Evolutionary conservation across 30 jellyfish, hydroid and myxozoan species (phyloP), one percentile per base, ranked within the genome.

Genomic region (Turritopsis dohrnii): DNA sequence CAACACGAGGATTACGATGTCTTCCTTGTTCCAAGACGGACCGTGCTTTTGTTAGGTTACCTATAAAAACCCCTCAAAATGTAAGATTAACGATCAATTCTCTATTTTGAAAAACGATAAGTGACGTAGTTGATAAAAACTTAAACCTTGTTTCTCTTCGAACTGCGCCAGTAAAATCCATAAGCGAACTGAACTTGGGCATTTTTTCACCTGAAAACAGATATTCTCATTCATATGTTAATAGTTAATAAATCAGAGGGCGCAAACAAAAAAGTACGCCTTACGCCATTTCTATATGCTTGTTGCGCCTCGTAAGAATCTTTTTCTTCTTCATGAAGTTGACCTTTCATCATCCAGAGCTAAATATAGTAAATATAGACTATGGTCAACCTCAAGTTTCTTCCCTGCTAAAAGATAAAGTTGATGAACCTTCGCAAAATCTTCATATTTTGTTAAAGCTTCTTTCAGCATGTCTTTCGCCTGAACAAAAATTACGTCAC

Each of bases 261-360:
- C 60, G 60, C 13, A 13, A 41, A 41, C 5, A 13, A 41, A 13
- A 41, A 41, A 3, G 60, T 13, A 41, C 13, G 13, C 29, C 88
- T 71, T 66, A 88, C 94, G 29, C 97, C 97, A 27, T 88, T 52
- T 91, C 88, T 83, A 83, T 86, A 91, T 18, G 96, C 90, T 52
- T 87, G 91, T 66, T 83, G 80, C 9, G 97, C 97, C 1, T 85
- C 96, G 9, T 81, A 87, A 21, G 29, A 18, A 72, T 92, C 93
- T 23, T 87, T 90, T 76, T 84, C 85, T 30, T 86, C 95, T 66
- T 79, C 95, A 52, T 84, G 89, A 21, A 92, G 85, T 71, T 92
- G 98, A 1, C 98, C 98, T 84, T 80, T 87, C 98, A 92, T 92
- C 98, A 92, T 92, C 95, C 96, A 92, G 23, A 92, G 71, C 98